phyloP scores from a whole-genome alignment of 1,140 invertebrate species.

The Neotoxoptera formosana region DNA sequence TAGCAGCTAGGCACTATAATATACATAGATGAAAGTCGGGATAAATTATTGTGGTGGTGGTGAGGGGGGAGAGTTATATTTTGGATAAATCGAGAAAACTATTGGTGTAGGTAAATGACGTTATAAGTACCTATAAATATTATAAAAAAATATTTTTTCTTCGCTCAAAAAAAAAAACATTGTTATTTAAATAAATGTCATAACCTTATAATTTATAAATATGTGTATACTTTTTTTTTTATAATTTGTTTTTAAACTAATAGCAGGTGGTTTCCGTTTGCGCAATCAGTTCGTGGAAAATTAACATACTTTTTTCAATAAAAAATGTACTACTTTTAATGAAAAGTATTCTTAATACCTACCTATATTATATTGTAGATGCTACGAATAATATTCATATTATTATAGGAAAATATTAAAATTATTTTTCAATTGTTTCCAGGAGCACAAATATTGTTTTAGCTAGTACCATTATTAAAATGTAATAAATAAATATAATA shows the following conservation, averaged over 20 bases:
- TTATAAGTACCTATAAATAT: not conserved
- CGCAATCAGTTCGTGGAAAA: not conserved
- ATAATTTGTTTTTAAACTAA: not conserved
- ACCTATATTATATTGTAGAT: no score
- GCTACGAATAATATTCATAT: no score
- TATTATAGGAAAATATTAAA: no score
- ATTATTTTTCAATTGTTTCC: not conserved
- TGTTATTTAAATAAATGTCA: not conserved
- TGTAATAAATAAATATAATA: not conserved
- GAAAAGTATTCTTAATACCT: no score
- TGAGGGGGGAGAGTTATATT: not conserved
- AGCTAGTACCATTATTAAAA: not conserved
- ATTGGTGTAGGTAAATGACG: not conserved
- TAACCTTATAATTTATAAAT: no score
- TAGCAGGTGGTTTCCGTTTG: not conserved
- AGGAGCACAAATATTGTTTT: not conserved
- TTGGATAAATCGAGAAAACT: not conserved
- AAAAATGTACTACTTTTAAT: not conserved
- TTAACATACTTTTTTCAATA: not conserved
- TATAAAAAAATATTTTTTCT: not conserved
- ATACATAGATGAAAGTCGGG: no score
- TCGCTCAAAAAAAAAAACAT: not conserved
- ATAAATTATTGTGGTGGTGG: no score
- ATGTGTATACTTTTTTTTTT: not conserved
- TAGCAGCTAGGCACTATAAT: no score